Conservation (phyloP, 2,797 vertebrate species). For the Sebastes diploproa region DNA sequence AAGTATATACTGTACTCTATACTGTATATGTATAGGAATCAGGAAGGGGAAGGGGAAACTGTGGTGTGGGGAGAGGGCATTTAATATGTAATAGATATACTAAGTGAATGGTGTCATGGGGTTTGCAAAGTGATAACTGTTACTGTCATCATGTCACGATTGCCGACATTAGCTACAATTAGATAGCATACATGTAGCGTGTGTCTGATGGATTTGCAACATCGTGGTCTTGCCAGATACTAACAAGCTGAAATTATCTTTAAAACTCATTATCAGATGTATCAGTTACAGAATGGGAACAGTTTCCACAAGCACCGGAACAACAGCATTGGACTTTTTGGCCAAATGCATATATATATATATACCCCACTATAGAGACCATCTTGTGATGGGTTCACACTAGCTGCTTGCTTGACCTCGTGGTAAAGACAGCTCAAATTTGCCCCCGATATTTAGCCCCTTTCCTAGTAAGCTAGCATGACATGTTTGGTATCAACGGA, state of each 20-base stretch:
- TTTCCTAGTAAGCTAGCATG: background rate
- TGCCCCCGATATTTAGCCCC: background rate
- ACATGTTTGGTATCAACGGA: background rate
- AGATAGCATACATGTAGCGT: background rate
- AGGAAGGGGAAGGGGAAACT: too few relatives aligned
- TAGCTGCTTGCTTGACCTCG: too few relatives aligned
- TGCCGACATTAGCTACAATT: too few relatives aligned
- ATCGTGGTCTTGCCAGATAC: too few relatives aligned
- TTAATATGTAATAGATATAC: background rate
- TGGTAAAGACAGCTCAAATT: background rate
- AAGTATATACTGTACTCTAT: background rate
- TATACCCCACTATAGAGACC: too few relatives aligned
- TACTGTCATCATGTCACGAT: too few relatives aligned
- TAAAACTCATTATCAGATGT: background rate
- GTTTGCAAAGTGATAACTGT: too few relatives aligned
- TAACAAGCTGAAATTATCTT: background rate
- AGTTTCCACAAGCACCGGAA: background rate
- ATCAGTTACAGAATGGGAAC: background rate
- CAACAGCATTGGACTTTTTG: background rate
- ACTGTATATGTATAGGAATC: background rate
- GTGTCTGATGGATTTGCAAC: too few relatives aligned
- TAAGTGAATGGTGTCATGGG: background rate
- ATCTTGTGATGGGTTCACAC: fast-evolving
- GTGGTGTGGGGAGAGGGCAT: background rate
- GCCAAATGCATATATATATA: background rate